phyloP scores from a whole-genome alignment of 2,888 invertebrate genomes.

The Aspidiotus destructor region DNA sequence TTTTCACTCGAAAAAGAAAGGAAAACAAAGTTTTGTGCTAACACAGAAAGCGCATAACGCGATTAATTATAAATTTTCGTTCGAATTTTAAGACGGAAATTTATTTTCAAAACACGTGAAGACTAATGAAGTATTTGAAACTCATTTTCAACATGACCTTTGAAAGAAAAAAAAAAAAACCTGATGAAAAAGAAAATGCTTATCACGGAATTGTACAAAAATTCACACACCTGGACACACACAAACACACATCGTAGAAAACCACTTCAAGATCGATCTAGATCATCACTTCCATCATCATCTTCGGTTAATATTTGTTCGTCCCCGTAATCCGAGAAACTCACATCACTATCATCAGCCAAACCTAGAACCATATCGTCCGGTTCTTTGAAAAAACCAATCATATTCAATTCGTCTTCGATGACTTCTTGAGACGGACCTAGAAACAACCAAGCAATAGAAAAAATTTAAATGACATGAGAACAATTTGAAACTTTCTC shows the following conservation, averaged over 20 bases:
- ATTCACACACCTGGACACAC: not conserved
- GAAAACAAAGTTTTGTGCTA: too few relatives aligned
- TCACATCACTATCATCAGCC: conserved; percentile 18
- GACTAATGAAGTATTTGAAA: not conserved
- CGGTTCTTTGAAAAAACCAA: conserved; percentile 33
- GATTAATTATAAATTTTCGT: too few relatives aligned
- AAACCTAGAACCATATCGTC: conserved; percentile 9
- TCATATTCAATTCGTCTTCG: conserved; percentile 34
- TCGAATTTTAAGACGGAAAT: too few relatives aligned
- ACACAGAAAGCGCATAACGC: too few relatives aligned
- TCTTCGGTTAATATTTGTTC: conserved; percentile 15
- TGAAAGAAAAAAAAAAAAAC: not conserved
- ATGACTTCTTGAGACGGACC: conserved; percentile 34
- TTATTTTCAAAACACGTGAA: not conserved
- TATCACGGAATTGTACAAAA: not conserved
- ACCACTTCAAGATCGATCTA: not conserved
- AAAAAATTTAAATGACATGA: not conserved
- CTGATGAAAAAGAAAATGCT: not conserved
- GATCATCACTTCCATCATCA: conserved; percentile 12
- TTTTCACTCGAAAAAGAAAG: too few relatives aligned
- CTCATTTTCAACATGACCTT: not conserved
- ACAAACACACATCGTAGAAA: not conserved
- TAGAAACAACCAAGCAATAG: conserved; percentile 2
- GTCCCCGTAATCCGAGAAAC: conserved; percentile 18
- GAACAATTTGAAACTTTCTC: not conserved